Evolutionary conservation across 1,140 invertebrate species (phyloP).

Genomic region (Zaprionus tsacasi): DNA sequence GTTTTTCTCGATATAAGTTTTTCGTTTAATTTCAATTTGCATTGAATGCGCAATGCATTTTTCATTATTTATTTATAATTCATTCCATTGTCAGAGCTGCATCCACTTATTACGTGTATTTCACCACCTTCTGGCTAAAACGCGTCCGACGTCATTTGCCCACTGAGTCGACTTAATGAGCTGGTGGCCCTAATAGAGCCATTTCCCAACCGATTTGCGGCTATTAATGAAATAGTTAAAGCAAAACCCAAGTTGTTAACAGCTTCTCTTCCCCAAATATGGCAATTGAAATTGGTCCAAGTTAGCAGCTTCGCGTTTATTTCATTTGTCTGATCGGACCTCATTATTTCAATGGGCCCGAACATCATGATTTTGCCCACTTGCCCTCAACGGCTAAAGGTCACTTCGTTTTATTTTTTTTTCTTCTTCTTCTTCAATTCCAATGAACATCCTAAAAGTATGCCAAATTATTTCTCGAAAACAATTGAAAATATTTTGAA

Average conservation of each 20-base stretch:
- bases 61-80: constrained; percentile 63
- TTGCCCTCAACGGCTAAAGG: not conserved
- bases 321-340: not conserved
- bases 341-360: constrained; percentile 28
- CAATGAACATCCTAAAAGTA: constrained; percentile 17
- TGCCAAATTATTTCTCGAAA: not conserved
- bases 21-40: constrained; percentile 21
- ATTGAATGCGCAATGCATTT: constrained; percentile 69
- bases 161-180: constrained; percentile 41
- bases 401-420: not conserved
- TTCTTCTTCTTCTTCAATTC: not conserved
- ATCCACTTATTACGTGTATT: constrained; percentile 46
- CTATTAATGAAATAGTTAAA: constrained; percentile 54
- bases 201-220: constrained; percentile 62
- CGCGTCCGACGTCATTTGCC: constrained; percentile 44
- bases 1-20: constrained; percentile 13
- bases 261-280: constrained; percentile 6
- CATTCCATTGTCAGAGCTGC: constrained; percentile 26
- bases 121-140: constrained; percentile 64
- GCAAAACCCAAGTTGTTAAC: constrained; percentile 23
- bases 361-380: not conserved
- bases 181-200: constrained; percentile 36
- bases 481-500: too few relatives aligned
- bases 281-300: constrained; percentile 15
- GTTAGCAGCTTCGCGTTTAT: constrained; percentile 4